A percentile compares a stretch with the other conserved stretches of the same genome.
Conservation (phyloP, 2,797 vertebrate species). For the Crenuchus spilurus region DNA sequence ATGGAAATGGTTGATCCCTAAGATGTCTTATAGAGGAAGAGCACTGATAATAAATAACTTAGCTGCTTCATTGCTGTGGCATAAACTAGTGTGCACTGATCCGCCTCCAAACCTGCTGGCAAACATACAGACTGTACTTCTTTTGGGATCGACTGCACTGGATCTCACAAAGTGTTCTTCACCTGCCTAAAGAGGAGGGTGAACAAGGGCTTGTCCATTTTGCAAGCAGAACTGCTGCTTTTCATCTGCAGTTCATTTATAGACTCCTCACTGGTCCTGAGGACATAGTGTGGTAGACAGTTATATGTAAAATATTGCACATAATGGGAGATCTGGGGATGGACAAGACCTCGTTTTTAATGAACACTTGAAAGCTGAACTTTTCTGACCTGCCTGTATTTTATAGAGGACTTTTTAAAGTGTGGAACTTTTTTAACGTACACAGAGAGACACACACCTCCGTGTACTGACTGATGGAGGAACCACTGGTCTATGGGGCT, state of each 20-base stretch:
- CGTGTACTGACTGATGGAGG: too few species aligned
- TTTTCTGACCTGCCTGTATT: too few species aligned
- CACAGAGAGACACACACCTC: too few species aligned
- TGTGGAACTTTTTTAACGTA: too few species aligned
- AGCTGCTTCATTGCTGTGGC: conserved; percentile 21
- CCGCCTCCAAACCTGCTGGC: not conserved
- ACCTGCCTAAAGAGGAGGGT: not conserved
- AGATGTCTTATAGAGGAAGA: conserved; percentile 21
- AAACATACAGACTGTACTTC: not conserved
- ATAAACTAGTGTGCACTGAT: conserved; percentile 17
- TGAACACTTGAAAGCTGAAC: too few species aligned
- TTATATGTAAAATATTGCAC: too few species aligned
- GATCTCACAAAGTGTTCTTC: not conserved
- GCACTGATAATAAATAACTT: conserved; percentile 30
- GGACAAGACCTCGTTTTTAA: too few species aligned
- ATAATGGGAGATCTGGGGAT: too few species aligned
- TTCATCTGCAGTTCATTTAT: not conserved
- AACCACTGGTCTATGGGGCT: too few species aligned
- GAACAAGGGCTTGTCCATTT: not conserved
- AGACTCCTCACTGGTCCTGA: not conserved
- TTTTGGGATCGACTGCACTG: not conserved
- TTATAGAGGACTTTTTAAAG: too few species aligned
- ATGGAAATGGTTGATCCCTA: conserved; percentile 7
- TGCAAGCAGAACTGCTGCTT: not conserved
- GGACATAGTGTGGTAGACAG: not conserved